Evolutionary conservation across 2,113 vertebrate genomes (phyloP), one percentile per base, ranked within the genome.

Genomic region (Epinephelus fuscoguttatus): DNA sequence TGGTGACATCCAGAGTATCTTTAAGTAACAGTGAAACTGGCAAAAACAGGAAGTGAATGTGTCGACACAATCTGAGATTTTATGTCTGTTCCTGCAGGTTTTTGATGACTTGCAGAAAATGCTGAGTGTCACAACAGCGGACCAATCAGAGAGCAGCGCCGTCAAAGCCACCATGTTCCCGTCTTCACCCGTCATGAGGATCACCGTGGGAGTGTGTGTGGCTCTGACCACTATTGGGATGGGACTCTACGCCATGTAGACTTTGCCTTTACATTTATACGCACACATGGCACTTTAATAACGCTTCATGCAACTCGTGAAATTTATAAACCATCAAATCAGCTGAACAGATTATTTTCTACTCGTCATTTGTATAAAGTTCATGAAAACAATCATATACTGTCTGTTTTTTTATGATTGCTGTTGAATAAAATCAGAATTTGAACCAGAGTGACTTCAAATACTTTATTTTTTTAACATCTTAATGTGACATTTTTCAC

Each of bases 31-130:
- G 4, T 15, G 19, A 80, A 75, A 56, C 21, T 6, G 0, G 2
- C 1, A 33, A 21, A 62, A 76, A 63, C 42, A 80, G 86, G 86
- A 90, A 89, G 12, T 27, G 73, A 86, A 85, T 59, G 18, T 62
- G 9, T 3, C 14, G 55, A 55, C 19, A 15, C 4, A 2, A 6
- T 37, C 49, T 59, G 23, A 83, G 0, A 3, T 21, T 63, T 61
- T 40, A 4, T 12, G 18, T 2, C 3, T 61, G 17, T 73, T 8
- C 19, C 50, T 0, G 0, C 80, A 95, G 95, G 95, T 96, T 81
- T 96, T 96, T 80, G 93, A 96, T 57, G 95, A 96, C 82, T 91
- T 96, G 81, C 93, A 95, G 88, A 96, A 95, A 92, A 94, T 95
- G 84, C 11, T 96, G 81, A 92, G 81, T 59, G 70, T 95, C 68